Percentiles rank a stretch among this genome's conserved stretches.
Evolutionary conservation across 92 coral and sea anemone species (phyloP).

Genomic region (Epizoanthus ramosus): DNA sequence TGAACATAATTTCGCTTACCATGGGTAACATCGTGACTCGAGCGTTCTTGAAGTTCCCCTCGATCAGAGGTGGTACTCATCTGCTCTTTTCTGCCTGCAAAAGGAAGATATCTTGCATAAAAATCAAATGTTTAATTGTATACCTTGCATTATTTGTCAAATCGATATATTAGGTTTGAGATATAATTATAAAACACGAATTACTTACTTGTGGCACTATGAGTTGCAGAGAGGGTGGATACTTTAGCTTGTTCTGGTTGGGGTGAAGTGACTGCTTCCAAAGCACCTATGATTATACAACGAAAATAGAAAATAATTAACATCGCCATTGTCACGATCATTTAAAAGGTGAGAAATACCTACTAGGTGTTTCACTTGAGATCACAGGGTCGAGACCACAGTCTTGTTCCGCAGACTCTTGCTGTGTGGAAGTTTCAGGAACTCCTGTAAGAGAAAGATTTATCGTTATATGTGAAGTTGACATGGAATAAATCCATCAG

Average conservation of each 20-base stretch:
- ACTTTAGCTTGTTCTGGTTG: constrained; percentile 8
- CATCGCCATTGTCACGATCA: too few species aligned
- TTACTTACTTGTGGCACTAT: background rate
- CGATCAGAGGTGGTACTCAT: constrained; percentile 8
- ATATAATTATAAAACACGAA: background rate
- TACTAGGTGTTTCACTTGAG: background rate
- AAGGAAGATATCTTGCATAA: background rate
- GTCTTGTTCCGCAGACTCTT: constrained; percentile 8
- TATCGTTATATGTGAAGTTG: background rate
- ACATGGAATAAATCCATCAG: background rate
- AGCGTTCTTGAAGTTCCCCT: constrained; percentile 1
- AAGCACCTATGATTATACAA: constrained; percentile 4
- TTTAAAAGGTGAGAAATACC: background rate
- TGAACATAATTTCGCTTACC: constrained; percentile 5
- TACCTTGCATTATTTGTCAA: too few species aligned
- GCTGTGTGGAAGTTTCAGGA: constrained; percentile 3
- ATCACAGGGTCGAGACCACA: background rate
- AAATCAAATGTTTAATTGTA: background rate
- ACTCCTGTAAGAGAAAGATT: constrained; percentile 2
- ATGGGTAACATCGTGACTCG: background rate
- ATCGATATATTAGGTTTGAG: background rate
- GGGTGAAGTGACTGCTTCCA: constrained; percentile 6
- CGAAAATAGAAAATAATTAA: background rate
- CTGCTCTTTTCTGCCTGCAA: constrained; percentile 1
- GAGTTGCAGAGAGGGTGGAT: constrained; percentile 3